Evolutionary conservation across 2,888 invertebrate species (phyloP), one percentile per base, ranked within the genome.

Genomic region (Pseudococcus jackbeardsleyi): DNA sequence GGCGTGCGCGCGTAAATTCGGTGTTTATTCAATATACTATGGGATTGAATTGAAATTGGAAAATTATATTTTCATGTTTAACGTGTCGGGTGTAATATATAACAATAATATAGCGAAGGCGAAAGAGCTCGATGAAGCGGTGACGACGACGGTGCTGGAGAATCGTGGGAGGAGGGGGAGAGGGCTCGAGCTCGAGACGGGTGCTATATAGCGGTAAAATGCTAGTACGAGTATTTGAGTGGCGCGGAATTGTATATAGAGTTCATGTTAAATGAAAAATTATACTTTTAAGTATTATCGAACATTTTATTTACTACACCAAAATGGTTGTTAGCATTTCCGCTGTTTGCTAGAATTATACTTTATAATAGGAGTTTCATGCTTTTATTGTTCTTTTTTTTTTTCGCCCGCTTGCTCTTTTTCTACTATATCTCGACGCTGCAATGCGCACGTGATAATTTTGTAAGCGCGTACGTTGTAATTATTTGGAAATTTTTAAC

Each of bases 401-500:
- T 42, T 79, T 5, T 42, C 42, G 42, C 5, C 42, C 42, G 17
- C 79, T 72, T 1, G 12, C 26, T 72, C n/a, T 72, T 33, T 72
- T 72, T 72, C 33, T 33, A 33, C 12, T 72, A 17, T 26, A 59
- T 33, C 12, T 33, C 12, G 79, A 79, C 42, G 79, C 42, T 17
- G 42, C 42, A 42, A 19, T 19, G 26, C 68, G 12, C 79, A 39
- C 79, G 39, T 79, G 79, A 79, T 79, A 79, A 79, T 79, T 79
- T 79, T 79, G 79, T 79, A n/a, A 42, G 22, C n/a, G n/a, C 42
- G 79, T 79, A 79, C 39, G 79, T 79, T 79, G 79, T 79, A 79
- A 79, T 79, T 79, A 79, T 79, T 79, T 79, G 42, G 79, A 79
- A 79, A 42, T 79, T 79, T 79, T 79, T 79, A 79, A 79, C 79